phyloP scores from a whole-genome alignment of 2,113 vertebrate genomes.

The Brachyhypopomus gauderio region DNA sequence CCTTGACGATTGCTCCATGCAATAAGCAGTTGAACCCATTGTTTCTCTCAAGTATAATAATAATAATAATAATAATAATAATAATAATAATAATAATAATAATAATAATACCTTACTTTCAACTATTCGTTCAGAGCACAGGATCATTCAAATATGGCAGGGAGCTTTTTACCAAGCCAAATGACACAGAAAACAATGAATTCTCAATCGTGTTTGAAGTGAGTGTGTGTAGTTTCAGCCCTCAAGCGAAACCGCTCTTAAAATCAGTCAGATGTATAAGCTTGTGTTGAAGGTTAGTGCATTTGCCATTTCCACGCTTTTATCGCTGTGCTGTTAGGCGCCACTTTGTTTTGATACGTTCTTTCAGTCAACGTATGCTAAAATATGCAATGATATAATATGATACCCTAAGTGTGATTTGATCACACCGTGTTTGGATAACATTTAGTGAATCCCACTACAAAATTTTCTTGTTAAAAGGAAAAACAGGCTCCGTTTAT shows the following conservation, averaged over 20 bases:
- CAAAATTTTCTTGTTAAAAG: conserved; percentile 29
- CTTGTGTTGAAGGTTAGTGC: conserved; percentile 68
- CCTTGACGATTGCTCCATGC: conserved; percentile 96
- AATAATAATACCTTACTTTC: conserved; percentile 79
- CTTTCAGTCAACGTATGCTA: conserved; percentile 66
- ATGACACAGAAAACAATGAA: conserved; percentile 88
- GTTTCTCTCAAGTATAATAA: conserved; percentile 98
- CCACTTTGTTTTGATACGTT: conserved; percentile 39
- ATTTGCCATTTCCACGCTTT: conserved; percentile 58
- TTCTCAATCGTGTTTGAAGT: conserved; percentile 72
- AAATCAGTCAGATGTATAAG: conserved; percentile 70
- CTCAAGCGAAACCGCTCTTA: conserved; percentile 71
- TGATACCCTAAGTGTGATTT: conserved; percentile 60
- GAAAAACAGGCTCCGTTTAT: conserved; percentile 28
- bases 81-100: conserved; percentile 88
- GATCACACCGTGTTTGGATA: conserved; percentile 47
- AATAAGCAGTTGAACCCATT: conserved; percentile 99
- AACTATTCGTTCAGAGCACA: conserved; percentile 92
- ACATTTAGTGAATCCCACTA: conserved; percentile 34
- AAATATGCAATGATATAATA: conserved; percentile 68
- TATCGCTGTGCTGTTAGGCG: conserved; percentile 48
- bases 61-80: conserved; percentile 90
- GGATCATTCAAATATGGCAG: conserved; percentile 88
- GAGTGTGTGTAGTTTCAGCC: conserved; percentile 67
- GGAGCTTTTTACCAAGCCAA: conserved; percentile 86